Evolutionary conservation across 53 echinoderm and acorn worm species (phyloP).

Genomic region (Henricia sp.): DNA sequence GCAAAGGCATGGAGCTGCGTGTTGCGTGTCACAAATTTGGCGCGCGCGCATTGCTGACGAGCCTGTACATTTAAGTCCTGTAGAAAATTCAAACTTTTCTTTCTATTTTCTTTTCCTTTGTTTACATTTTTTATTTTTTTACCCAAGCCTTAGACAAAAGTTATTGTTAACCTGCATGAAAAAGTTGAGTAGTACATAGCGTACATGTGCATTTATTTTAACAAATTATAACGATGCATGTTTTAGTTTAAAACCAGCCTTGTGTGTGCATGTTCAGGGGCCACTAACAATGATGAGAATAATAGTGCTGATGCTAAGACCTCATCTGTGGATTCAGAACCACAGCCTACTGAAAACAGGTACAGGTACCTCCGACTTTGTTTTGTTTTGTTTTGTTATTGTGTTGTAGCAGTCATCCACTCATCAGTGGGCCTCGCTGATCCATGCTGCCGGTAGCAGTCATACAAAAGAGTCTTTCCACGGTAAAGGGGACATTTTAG

Average conservation of each 20-base stretch:
- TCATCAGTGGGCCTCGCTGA: no score
- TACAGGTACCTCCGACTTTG: background rate
- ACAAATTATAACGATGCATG: slow-evolving; percentile 40
- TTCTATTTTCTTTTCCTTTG: no score
- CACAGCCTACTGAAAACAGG: slow-evolving; percentile 51
- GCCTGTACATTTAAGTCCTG: no score
- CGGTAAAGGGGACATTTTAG: no score
- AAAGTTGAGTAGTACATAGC: background rate
- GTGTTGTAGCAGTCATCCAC: no score
- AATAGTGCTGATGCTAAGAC: slow-evolving; percentile 30
- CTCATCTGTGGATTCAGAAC: slow-evolving; percentile 17
- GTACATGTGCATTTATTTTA: background rate
- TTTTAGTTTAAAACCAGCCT: slow-evolving; percentile 5
- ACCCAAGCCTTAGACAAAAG: background rate
- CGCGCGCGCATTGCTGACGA: no score
- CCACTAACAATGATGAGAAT: slow-evolving; percentile 38
- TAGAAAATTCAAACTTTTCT: no score
- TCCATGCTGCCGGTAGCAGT: no score
- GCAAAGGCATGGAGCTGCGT: no score
- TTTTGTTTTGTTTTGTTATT: no score
- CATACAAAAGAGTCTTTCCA: no score
- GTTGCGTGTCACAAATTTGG: no score
- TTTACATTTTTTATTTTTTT: background rate
- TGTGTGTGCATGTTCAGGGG: slow-evolving; percentile 50
- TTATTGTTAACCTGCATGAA: background rate